These are phyloP conservation scores for Paedocypris sp. DNA, from an alignment of 2,113 vertebrate genomes.

Conservation along the genomic window DNA sequence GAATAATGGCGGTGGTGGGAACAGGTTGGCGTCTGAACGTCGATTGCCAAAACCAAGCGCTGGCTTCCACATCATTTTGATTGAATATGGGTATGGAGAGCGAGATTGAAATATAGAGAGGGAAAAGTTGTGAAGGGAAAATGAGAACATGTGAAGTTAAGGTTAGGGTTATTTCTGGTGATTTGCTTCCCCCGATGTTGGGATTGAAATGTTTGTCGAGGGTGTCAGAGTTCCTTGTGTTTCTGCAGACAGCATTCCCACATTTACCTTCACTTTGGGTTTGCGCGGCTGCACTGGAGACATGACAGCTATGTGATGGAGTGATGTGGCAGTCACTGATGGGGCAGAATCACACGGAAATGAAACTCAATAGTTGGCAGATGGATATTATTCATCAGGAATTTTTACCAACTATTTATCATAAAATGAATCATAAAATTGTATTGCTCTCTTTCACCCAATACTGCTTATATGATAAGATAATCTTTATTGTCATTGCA, in stretches of 20 bases:
- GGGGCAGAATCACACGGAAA: conserved; percentile 27
- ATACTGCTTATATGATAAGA: too few species aligned
- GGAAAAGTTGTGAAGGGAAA: not conserved
- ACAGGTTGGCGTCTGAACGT: too few species aligned
- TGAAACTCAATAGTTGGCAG: conserved; percentile 35
- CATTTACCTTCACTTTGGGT: conserved; percentile 6
- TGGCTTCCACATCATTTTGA: too few species aligned
- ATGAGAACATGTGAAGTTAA: not conserved
- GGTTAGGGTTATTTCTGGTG: not conserved
- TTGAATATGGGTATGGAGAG: not conserved
- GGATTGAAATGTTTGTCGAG: conserved; percentile 27
- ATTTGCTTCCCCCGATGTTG: not conserved
- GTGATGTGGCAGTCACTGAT: conserved; percentile 22
- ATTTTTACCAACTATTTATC: conserved; percentile 46
- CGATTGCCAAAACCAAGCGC: too few species aligned
- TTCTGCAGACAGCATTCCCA: conserved; percentile 20
- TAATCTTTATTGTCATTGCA: too few species aligned
- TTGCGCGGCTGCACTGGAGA: conserved; percentile 1
- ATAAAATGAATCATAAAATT: conserved; percentile 49
- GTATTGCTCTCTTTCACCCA: conserved; percentile 23
- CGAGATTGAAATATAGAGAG: conserved; percentile 7
- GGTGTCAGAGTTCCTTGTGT: conserved; percentile 11
- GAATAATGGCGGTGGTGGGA: too few species aligned
- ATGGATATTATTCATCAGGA: conserved; percentile 49
- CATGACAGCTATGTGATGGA: conserved; percentile 5